These are phyloP conservation scores for Myripristis murdjan DNA, from an alignment of 2,797 vertebrate genomes.

Conservation along the genomic window DNA sequence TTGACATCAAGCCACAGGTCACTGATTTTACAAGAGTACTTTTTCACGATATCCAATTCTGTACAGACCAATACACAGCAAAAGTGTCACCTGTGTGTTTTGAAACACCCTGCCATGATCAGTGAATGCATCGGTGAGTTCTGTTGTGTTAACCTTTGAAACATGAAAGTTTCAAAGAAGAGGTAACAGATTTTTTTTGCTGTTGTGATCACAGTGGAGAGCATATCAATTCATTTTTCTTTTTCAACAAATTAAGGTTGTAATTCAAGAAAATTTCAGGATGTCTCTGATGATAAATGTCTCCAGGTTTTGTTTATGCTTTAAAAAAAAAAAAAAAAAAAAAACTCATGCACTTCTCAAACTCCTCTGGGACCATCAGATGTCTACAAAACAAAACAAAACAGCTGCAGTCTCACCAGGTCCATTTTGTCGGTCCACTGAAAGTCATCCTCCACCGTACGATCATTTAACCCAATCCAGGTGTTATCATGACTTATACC, in stretches of 20 bases:
- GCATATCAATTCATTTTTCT: slow-evolving; percentile 4
- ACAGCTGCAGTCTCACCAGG: slow-evolving; percentile 83
- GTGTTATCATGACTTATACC: slow-evolving; percentile 95
- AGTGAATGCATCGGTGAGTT: background rate
- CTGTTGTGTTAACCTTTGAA: slow-evolving; percentile 2
- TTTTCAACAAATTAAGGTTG: background rate
- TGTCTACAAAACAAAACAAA: background rate
- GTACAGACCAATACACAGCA: background rate
- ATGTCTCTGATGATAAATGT: background rate
- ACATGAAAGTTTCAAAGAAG: slow-evolving; percentile 6
- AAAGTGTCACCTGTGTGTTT: slow-evolving; percentile 1
- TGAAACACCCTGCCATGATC: background rate
- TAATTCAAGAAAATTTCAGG: too few relatives aligned
- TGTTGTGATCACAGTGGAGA: slow-evolving; percentile 8
- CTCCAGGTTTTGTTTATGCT: background rate
- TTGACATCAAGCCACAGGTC: background rate
- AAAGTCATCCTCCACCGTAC: slow-evolving; percentile 96
- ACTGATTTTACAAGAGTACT: too few relatives aligned
- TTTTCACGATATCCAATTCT: background rate
- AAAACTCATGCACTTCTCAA: background rate
- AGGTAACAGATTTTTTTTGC: background rate
- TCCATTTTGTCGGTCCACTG: slow-evolving; percentile 95
- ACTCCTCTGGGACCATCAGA: background rate
- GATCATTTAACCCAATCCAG: slow-evolving; percentile 96
- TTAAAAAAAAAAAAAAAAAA: too few relatives aligned